phyloP scores from a whole-genome alignment of 2,797 vertebrate genomes.

The Oreonectes daqikongensis region DNA sequence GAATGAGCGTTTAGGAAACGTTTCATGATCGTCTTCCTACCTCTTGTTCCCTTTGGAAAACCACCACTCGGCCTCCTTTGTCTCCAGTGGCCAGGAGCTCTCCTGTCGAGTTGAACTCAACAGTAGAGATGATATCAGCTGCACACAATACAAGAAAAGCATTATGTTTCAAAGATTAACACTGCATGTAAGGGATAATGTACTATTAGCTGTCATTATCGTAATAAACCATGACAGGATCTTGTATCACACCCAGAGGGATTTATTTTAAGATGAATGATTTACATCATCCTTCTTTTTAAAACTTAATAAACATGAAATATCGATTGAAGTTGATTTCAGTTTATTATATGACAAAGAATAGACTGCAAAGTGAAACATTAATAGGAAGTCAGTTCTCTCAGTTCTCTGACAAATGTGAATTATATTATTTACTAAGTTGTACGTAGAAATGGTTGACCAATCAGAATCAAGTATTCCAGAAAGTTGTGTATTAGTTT shows the following conservation, averaged over 20 bases:
- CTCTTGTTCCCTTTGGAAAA: conserved; percentile 91
- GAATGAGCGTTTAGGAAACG: conserved; percentile 1
- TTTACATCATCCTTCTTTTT: conserved; percentile 9
- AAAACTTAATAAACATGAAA: conserved; percentile 1
- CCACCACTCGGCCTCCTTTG: conserved; percentile 90
- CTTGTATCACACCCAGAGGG: not conserved
- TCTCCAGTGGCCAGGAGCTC: conserved; percentile 89
- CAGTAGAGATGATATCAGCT: conserved; percentile 93
- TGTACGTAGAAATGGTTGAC: not conserved
- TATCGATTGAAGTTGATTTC: not conserved
- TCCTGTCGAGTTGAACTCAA: conserved; percentile 91
- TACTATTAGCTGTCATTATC: not conserved
- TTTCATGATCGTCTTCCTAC: conserved; percentile 67
- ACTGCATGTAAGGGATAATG: not conserved
- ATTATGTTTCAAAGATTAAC: conserved; percentile 9
- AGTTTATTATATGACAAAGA: not conserved
- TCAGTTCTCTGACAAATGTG: not conserved
- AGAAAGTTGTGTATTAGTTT: too few relatives aligned
- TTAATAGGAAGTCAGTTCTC: not conserved
- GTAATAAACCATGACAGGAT: not conserved
- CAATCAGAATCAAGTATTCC: not conserved
- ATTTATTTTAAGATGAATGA: conserved; percentile 23
- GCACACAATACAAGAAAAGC: conserved; percentile 47
- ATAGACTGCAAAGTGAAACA: not conserved
- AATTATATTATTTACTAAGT: not conserved